Conservation (phyloP, 2,888 invertebrate genomes). For the Achlya flavicornis region DNA sequence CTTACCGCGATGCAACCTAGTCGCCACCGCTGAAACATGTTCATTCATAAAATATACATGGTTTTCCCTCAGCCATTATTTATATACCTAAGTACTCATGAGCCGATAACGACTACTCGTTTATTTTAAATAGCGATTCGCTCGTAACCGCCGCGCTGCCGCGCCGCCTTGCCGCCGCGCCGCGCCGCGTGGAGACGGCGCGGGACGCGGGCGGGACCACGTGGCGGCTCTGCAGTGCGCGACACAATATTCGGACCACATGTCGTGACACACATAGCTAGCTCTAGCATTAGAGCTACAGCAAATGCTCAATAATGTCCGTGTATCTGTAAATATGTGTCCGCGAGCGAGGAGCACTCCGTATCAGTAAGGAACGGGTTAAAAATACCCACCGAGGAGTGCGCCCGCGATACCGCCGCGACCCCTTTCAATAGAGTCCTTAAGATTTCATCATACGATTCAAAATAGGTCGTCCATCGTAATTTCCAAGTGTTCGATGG, state of each 20-base stretch:
- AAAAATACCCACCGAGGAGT: constrained; percentile 24
- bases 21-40: constrained; percentile 7
- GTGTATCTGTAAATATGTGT: constrained; percentile 15
- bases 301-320: constrained; percentile 11
- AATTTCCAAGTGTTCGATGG: constrained; percentile 26
- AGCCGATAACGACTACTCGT: constrained; percentile 35
- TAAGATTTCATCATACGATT: constrained; percentile 8
- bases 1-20: not conserved
- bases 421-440: constrained; percentile 10
- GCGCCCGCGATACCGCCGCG: constrained; percentile 19
- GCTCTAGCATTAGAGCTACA: constrained; percentile 5
- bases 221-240: constrained; percentile 7
- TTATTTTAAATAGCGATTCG: constrained; percentile 23
- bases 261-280: constrained; percentile 20
- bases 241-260: constrained; percentile 20
- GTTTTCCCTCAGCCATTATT: constrained; percentile 40
- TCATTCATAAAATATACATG: constrained; percentile 42
- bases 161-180: too few species aligned
- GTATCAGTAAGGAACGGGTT: constrained; percentile 20
- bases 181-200: too few species aligned
- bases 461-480: constrained; percentile 8
- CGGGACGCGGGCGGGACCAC: constrained; percentile 14
- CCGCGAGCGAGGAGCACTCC: constrained; percentile 10
- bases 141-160: constrained; percentile 3
- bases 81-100: constrained; percentile 38